Base-by-base conservation (phyloP, 2,797 vertebrate species). In the Odontamblyopus lacepedii region DNA sequence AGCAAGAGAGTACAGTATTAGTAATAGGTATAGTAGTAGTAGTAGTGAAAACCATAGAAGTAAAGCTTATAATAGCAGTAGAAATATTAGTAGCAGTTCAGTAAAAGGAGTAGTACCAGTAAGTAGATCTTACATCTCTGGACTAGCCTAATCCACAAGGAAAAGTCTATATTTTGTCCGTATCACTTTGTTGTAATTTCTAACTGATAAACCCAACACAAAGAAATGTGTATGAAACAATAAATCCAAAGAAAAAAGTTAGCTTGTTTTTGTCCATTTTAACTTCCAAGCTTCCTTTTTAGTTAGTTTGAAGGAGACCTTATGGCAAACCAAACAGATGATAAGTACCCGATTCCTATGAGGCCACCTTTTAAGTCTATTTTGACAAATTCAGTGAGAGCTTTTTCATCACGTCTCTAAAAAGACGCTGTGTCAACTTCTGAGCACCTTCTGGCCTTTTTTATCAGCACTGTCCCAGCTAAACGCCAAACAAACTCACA, bases 361-460 rank as follows among this genome's bases (percentile, higher is more conserved):
- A 6, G 69, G 30, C 16, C 57, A 64, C 70, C 67, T 71, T 57
- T n/a, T 66, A 11, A 50, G 67, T 60, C 15, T 26, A 50, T 71
- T 61, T 62, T 73, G 19, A 30, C 67, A 32, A 60, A 78, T 75
- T 57, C 82, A 79, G 72, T 56, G 68, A 66, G 77, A 69, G 71
- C 75, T 30, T 12, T 71, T 65, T 75, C 69, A 76, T 55, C 76
- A 73, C n/a, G 65, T 55, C 67, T 68, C 74, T 30, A 13, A 57
- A 67, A 85, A 91, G 86, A 85, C 64, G 6, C 77, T 50, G 72
- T 65, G 70, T 88, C 81, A 75, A 78, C 75, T 73, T 78, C 67
- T 82, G 50, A 86, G 81, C 73, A 27, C 76, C 72, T 77, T 53
- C 56, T 59, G 59, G 48, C 27, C 29, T 27, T 68, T 27, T 77